Evolutionary conservation across 2,113 vertebrate species (phyloP).

Genomic region (Polyodon spathula): DNA sequence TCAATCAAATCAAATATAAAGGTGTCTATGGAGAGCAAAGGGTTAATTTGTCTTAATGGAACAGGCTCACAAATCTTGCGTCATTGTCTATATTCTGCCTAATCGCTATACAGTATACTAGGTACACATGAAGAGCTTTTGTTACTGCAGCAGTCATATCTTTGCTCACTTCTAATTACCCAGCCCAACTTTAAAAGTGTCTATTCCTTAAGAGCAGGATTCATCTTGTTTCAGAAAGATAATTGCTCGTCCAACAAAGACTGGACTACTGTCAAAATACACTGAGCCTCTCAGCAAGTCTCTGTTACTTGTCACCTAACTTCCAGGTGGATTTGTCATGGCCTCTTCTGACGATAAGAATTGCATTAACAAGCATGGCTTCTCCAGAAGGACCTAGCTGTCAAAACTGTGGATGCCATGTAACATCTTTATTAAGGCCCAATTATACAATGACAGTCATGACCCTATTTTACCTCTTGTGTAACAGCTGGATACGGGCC

Average conservation of each 20-base stretch:
- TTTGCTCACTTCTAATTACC: not conserved
- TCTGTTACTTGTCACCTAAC: conserved; percentile 48
- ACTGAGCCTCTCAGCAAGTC: conserved; percentile 33
- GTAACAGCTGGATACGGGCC: conserved; percentile 40
- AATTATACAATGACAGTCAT: conserved; percentile 49
- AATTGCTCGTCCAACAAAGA: conserved; percentile 18
- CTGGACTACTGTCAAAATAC: conserved; percentile 33
- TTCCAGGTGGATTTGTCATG: conserved; percentile 47
- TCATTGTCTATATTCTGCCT: no score
- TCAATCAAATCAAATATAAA: no score
- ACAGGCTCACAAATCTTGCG: no score
- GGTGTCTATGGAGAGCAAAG: no score
- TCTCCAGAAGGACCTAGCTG: conserved; percentile 39
- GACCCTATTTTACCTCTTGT: conserved; percentile 44
- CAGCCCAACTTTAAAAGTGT: not conserved
- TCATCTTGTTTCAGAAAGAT: conserved; percentile 12
- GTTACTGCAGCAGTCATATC: no score
- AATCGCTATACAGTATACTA: no score
- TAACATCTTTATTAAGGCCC: conserved; percentile 53
- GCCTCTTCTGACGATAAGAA: conserved; percentile 41
- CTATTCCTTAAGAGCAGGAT: not conserved
- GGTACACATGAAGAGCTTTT: no score
- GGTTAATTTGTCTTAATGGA: no score
- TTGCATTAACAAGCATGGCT: conserved; percentile 41
- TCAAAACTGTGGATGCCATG: conserved; percentile 38